Percentiles rank a stretch among this genome's conserved stretches.
phyloP scores from a whole-genome alignment of 2,888 invertebrate species.

The Drosophila lacicola region DNA sequence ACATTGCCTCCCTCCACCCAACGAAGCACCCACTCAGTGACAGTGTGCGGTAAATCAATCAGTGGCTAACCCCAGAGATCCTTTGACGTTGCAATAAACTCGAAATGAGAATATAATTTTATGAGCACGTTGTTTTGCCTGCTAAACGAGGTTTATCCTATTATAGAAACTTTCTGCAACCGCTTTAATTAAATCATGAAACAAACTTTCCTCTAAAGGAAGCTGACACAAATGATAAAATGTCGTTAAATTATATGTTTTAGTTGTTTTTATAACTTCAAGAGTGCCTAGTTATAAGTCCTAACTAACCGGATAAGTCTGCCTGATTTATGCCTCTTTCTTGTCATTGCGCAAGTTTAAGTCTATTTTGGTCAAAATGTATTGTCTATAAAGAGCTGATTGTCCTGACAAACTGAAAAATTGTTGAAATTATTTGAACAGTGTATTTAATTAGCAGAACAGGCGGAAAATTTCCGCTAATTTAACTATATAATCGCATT shows the following conservation, averaged over 20 bases:
- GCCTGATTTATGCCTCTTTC: no score
- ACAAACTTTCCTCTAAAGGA: slow-evolving; percentile 1
- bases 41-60: slow-evolving; percentile 60
- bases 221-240: neutral
- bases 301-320: no score
- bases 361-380: no score
- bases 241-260: neutral
- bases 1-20: neutral
- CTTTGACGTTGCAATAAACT: slow-evolving; percentile 48
- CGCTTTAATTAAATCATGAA: slow-evolving; percentile 12
- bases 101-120: slow-evolving; percentile 46
- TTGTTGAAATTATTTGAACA: no score
- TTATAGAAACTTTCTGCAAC: slow-evolving; percentile 10
- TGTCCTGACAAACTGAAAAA: no score
- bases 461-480: no score
- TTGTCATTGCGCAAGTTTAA: no score
- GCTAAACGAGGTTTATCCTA: slow-evolving; percentile 11
- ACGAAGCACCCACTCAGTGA: neutral
- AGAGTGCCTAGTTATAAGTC: neutral
- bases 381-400: no score
- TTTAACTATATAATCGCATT: neutral
- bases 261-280: neutral
- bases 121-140: slow-evolving; percentile 1
- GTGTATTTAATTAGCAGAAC: no score
- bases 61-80: slow-evolving; percentile 56